phyloP scores from a whole-genome alignment of 2,888 invertebrate species.

The Cylloceria caligata region DNA sequence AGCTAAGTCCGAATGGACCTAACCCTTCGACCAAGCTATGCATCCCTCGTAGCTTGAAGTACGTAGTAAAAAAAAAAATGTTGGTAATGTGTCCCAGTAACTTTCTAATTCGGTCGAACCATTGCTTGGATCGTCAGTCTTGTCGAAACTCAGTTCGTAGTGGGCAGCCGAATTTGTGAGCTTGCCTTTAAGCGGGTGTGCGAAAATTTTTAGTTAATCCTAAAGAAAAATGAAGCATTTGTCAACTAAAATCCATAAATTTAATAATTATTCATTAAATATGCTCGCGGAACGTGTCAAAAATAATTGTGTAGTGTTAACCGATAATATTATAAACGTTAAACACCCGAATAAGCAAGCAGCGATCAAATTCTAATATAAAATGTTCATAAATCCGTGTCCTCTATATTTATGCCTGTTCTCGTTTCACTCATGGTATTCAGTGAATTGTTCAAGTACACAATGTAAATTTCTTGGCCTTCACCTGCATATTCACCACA shows the following conservation, averaged over 20 bases:
- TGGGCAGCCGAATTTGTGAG: slow-evolving; percentile 17
- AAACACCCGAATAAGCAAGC: neutral
- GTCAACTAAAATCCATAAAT: neutral
- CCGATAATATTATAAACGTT: neutral
- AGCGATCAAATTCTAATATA: neutral
- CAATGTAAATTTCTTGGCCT: neutral
- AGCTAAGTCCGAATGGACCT: slow-evolving; percentile 46
- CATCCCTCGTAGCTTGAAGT: slow-evolving; percentile 53
- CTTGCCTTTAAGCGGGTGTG: neutral
- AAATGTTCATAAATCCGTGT: neutral
- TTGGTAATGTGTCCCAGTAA: slow-evolving; percentile 64
- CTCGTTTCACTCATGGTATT: neutral
- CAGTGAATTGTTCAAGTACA: neutral
- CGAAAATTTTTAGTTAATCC: slow-evolving; percentile 4
- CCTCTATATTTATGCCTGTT: neutral
- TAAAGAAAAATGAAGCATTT: neutral
- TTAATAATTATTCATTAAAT: neutral
- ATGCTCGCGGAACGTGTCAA: neutral
- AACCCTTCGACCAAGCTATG: slow-evolving; percentile 62
- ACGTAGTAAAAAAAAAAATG: slow-evolving; percentile 66
- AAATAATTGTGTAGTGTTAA: neutral
- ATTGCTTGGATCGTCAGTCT: slow-evolving; percentile 52
- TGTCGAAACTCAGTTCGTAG: slow-evolving; percentile 46
- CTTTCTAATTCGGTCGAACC: slow-evolving; percentile 71
- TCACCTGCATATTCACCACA: neutral